Evolutionary conservation across 1,140 invertebrate species (phyloP).

Genomic region (Ptiloglossa arizonensis): DNA sequence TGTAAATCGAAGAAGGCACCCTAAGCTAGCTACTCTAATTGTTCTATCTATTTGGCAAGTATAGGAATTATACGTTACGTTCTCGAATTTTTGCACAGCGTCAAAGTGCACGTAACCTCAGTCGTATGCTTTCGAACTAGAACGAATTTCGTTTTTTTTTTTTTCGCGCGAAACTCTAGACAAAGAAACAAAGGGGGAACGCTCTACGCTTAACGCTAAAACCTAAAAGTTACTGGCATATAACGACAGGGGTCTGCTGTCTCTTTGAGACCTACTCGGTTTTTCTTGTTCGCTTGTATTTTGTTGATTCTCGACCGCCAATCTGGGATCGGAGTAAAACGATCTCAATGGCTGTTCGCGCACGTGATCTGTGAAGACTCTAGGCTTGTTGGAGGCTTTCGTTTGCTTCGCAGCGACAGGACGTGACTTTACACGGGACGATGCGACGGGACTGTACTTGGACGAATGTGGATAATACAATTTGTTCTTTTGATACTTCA

Average conservation of each 20-base stretch:
- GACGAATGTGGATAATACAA: constrained; percentile 61
- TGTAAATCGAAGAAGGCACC: constrained; percentile 39
- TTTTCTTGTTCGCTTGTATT: constrained; percentile 51
- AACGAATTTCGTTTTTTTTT: too few species aligned
- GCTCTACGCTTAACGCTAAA: not conserved
- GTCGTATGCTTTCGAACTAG: not conserved
- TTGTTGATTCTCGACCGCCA: constrained; percentile 68
- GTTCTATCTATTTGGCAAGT: constrained; percentile 71
- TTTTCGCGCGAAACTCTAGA: too few species aligned
- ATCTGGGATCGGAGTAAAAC: constrained; percentile 75
- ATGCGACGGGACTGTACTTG: constrained; percentile 70
- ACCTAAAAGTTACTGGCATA: constrained; percentile 71
- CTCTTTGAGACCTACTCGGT: constrained; percentile 58
- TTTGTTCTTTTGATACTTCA: constrained; percentile 68
- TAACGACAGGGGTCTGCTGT: constrained; percentile 73
- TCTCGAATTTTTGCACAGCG: constrained; percentile 1
- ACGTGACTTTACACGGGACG: constrained; percentile 60
- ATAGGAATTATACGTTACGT: constrained; percentile 65
- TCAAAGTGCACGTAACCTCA: constrained; percentile 10
- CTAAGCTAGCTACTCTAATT: constrained; percentile 62
- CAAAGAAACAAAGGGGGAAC: not conserved
- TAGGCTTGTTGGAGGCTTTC: constrained; percentile 65
- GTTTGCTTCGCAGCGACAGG: constrained; percentile 36
- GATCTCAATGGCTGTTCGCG: constrained; percentile 74
- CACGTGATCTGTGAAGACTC: constrained; percentile 73